Evolutionary conservation across 2,113 vertebrate genomes (phyloP).

Genomic region (Petrocephalus zakoni): DNA sequence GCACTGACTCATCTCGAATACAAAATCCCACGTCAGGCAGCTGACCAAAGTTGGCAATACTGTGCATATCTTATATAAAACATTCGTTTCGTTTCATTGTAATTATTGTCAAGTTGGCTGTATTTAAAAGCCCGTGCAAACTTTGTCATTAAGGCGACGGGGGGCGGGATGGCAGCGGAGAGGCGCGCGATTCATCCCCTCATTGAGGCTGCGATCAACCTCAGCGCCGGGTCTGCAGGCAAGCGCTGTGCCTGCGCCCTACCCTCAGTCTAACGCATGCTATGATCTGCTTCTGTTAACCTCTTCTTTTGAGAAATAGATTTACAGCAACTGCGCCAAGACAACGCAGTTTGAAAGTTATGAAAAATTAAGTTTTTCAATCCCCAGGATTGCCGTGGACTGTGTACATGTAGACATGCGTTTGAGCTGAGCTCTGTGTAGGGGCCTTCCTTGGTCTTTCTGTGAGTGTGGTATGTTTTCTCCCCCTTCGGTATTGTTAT

Average conservation of each 20-base stretch:
- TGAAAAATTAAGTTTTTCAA: background rate
- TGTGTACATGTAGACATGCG: background rate
- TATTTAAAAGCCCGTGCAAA: background rate
- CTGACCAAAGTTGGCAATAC: too few relatives aligned
- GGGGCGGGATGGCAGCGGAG: conserved; percentile 27
- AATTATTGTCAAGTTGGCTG: background rate
- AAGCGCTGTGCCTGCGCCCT: too few relatives aligned
- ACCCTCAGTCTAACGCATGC: too few relatives aligned
- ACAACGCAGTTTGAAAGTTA: background rate
- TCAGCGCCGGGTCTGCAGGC: conserved; percentile 41
- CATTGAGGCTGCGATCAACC: conserved; percentile 31
- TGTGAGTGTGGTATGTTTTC: background rate
- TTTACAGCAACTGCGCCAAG: background rate
- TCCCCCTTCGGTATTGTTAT: background rate
- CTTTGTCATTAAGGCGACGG: background rate
- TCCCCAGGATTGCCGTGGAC: background rate
- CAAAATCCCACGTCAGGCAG: too few relatives aligned
- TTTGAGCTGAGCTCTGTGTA: background rate
- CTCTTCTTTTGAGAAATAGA: background rate
- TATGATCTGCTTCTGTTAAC: too few relatives aligned
- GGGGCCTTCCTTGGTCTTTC: background rate
- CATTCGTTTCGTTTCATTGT: background rate
- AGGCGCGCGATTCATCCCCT: conserved; percentile 1
- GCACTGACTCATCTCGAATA: too few relatives aligned
- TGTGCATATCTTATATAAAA: background rate